A percentile compares a stretch with the other conserved stretches of the same genome.
These are phyloP conservation scores for Struthidea cinerea DNA, from an alignment of 2,113 vertebrate species.

Conservation along the genomic window DNA sequence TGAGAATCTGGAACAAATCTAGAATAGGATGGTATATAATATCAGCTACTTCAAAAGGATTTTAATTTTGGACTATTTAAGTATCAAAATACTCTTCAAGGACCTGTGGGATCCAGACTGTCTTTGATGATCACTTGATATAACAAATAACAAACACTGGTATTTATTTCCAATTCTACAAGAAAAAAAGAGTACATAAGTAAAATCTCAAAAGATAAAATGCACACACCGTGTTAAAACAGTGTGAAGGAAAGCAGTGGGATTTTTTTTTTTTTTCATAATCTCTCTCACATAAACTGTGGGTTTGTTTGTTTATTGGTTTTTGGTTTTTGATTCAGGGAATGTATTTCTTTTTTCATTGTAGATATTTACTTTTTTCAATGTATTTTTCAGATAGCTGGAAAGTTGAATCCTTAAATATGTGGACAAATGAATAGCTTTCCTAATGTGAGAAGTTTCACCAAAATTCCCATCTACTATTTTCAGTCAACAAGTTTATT, in stretches of 20 bases:
- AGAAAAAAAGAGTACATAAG: neutral
- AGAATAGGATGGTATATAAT: neutral
- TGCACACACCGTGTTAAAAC: neutral
- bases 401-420: neutral
- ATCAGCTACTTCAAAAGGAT: neutral
- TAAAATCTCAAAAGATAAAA: neutral
- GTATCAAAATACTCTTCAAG: neutral
- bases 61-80: neutral
- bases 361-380: neutral
- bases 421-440: neutral
- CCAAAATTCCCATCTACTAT: neutral
- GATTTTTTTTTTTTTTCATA: neutral
- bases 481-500: neutral
- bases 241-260: neutral
- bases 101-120: neutral
- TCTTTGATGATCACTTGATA: neutral
- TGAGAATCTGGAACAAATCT: neutral
- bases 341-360: neutral
- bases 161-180: neutral
- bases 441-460: neutral
- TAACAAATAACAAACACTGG: neutral
- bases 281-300: neutral
- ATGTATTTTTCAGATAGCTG: neutral
- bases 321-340: neutral
- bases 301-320: neutral